Conservation (phyloP, 2,888 invertebrate genomes). For the Minunthozetes semirufus region DNA sequence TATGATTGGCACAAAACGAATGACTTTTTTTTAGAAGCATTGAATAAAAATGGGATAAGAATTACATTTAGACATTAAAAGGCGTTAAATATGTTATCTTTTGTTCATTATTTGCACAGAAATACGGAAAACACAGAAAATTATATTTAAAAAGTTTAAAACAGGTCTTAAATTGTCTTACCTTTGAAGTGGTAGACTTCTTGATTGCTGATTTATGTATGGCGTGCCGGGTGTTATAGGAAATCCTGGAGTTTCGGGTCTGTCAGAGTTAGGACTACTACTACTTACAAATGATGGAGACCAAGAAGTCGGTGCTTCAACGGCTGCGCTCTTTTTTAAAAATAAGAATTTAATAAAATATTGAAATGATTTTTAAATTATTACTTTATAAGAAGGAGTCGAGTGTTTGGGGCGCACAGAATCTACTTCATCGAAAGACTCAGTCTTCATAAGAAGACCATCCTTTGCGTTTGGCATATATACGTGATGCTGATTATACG, state of each 20-base stretch:
- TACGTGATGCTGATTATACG: slow-evolving; percentile 28
- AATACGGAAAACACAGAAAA: neutral
- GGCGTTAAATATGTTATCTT: slow-evolving; percentile 6
- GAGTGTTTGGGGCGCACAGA: slow-evolving; percentile 25
- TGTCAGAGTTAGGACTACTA: slow-evolving; percentile 41
- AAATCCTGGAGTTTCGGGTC: slow-evolving; percentile 83
- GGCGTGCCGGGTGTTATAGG: slow-evolving; percentile 85
- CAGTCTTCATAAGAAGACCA: slow-evolving; percentile 9
- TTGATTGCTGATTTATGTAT: slow-evolving; percentile 60
- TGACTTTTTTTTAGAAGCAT: slow-evolving; percentile 1
- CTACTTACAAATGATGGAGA: slow-evolving; percentile 41
- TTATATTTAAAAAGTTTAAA: neutral
- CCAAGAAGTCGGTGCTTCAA: slow-evolving; percentile 38
- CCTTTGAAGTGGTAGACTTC: slow-evolving; percentile 18
- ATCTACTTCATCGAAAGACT: slow-evolving; percentile 1
- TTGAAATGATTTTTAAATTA: neutral
- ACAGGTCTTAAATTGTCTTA: too few species aligned
- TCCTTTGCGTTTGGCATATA: slow-evolving; percentile 21
- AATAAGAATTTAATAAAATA: neutral
- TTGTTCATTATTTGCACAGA: neutral
- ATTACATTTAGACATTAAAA: neutral
- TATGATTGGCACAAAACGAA: neutral
- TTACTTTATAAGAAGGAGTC: slow-evolving; percentile 29
- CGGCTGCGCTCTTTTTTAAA: slow-evolving; percentile 3
- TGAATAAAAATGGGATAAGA: neutral